phyloP scores from a whole-genome alignment of 2,113 vertebrate species.

The Sinocyclocheilus maitianheensis region DNA sequence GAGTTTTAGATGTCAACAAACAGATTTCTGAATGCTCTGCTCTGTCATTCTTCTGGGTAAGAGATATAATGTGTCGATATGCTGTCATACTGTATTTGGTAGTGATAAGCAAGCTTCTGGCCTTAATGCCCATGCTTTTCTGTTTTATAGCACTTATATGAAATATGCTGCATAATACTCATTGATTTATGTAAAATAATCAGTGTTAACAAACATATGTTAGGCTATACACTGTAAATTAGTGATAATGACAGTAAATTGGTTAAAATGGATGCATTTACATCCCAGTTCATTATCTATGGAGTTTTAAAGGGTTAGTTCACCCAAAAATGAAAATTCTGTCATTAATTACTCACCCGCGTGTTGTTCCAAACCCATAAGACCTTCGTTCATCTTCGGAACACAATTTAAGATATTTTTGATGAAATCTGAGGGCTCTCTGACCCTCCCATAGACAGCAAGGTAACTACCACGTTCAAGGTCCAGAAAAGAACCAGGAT shows the following conservation, averaged over 20 bases:
- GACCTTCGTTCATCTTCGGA: too few species aligned
- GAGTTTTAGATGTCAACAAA: slow-evolving; percentile 9
- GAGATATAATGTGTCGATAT: slow-evolving; percentile 26
- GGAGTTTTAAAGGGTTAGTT: background rate
- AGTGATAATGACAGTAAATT: background rate
- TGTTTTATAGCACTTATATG: background rate
- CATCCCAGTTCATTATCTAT: background rate
- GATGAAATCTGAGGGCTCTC: too few species aligned
- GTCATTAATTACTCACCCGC: too few species aligned
- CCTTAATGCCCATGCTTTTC: slow-evolving; percentile 5
- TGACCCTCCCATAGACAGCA: too few species aligned
- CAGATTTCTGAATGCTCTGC: slow-evolving; percentile 38
- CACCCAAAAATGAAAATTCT: too few species aligned
- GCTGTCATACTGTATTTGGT: slow-evolving; percentile 6
- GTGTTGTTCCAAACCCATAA: too few species aligned
- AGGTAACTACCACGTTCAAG: too few species aligned
- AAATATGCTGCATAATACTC: background rate
- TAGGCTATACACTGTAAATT: background rate
- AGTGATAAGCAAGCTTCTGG: slow-evolving; percentile 40
- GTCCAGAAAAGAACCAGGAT: too few species aligned
- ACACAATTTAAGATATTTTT: too few species aligned
- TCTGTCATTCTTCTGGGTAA: slow-evolving; percentile 60
- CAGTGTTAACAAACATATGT: background rate
- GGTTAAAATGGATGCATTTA: background rate
- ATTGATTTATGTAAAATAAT: background rate